phyloP scores from a whole-genome alignment of 2,113 vertebrate genomes.

The Benitochromis conjunctus region DNA sequence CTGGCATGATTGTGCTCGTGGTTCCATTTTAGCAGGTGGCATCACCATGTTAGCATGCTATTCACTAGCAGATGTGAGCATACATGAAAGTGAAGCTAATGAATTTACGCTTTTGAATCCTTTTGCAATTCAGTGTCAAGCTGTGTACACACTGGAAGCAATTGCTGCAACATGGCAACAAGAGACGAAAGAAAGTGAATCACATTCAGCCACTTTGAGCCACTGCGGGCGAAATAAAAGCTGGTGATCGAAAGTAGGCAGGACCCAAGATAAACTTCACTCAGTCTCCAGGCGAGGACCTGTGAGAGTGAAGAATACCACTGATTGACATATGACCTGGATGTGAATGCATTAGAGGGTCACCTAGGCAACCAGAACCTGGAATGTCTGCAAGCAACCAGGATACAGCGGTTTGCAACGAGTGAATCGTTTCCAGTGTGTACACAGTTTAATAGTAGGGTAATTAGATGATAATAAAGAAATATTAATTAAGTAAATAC shows the following conservation, averaged over 20 bases:
- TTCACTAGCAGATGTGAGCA: neutral
- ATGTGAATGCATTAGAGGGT: neutral
- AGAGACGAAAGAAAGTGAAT: neutral
- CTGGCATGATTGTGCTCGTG: neutral
- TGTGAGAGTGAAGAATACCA: no score
- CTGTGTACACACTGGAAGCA: neutral
- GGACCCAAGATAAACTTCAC: neutral
- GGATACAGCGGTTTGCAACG: neutral
- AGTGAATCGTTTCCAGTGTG: neutral
- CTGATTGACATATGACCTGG: neutral
- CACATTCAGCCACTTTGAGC: neutral
- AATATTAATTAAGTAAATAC: neutral
- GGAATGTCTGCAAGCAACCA: neutral
- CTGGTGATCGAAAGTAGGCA: neutral
- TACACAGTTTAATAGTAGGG: neutral
- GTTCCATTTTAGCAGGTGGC: neutral
- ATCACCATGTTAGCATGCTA: neutral
- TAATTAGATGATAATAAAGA: neutral
- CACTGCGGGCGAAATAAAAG: rapidly evolving
- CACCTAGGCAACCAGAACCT: neutral
- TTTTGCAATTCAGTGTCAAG: neutral
- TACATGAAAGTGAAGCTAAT: neutral
- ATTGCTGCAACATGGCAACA: neutral
- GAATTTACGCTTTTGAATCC: neutral
- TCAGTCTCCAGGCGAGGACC: neutral